A percentile compares a stretch with the other conserved stretches of the same genome.
These are phyloP conservation scores for Dromius quadrimaculatus DNA, from an alignment of 2,888 invertebrate genomes.

Conservation along the genomic window DNA sequence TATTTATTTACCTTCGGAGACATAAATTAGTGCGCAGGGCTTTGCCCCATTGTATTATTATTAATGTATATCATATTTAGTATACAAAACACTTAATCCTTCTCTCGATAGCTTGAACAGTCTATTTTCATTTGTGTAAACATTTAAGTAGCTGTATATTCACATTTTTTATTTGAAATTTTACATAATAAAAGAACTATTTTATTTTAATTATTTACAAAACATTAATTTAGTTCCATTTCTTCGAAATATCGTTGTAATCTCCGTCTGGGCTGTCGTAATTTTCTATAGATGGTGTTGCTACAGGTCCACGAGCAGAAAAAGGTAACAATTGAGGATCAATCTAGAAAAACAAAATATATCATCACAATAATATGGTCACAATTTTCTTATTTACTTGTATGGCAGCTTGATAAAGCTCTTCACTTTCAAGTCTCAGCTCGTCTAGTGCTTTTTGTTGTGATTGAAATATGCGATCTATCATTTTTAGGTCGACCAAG, in stretches of 20 bases:
- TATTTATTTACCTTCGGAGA: too few species aligned
- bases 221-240: conserved; percentile 73
- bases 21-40: too few species aligned
- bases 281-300: conserved; percentile 85
- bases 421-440: conserved; percentile 83
- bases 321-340: conserved; percentile 80
- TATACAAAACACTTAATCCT: too few species aligned
- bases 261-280: conserved; percentile 92
- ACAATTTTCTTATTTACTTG: conserved; percentile 72
- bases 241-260: conserved; percentile 84
- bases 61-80: too few species aligned
- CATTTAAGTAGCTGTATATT: too few species aligned
- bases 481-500: conserved; percentile 74
- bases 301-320: conserved; percentile 78
- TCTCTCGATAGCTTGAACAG: too few species aligned
- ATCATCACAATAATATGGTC: not conserved
- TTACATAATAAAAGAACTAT: too few species aligned
- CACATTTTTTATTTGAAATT: too few species aligned
- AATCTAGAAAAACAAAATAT: conserved; percentile 72
- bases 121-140: too few species aligned
- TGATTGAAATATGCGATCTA: conserved; percentile 76
- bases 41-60: too few species aligned
- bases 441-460: conserved; percentile 86
- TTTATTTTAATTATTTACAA: not conserved
- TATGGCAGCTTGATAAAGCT: conserved; percentile 88